Base-by-base conservation (phyloP, 1,140 invertebrate species). In the Drosophila ambigua region DNA sequence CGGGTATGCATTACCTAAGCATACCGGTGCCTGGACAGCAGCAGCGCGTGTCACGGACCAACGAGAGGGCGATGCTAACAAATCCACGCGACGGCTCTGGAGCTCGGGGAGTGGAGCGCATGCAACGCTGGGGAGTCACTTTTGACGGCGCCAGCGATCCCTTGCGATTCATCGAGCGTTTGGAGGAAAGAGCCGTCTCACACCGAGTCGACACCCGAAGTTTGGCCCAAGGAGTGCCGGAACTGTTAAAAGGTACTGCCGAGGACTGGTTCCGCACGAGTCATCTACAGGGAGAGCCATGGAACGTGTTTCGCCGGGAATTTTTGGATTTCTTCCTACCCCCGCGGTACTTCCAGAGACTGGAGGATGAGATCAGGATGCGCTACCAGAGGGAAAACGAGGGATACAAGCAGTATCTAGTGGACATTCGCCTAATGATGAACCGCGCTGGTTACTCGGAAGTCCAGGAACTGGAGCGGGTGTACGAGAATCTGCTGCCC, bases 301-400 rank as follows among this genome's bases (percentile, higher is more conserved):
- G n/a, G n/a, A 8, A 39, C 11, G 28, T 9, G 16, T 23, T 53
- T 20, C 16, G 20, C 9, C 9, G 8, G 5, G 39, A 54, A 1
- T 54, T 54, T 23, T 20, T 54, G 13, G 13, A 43, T 23, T 54
- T 54, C 13, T 54, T 26, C 20, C 23, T 41, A 11, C 52, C 52
- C 31, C 52, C 49, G 5, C 49, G 24, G 11, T 45, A 45, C 4
- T 45, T 45, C 5, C 44, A 45, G 15, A 6, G n/a, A 9, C 23
- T 50, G 11, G 23, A 54, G 23, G 52, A 54, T 11, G 52, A 54
- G 16, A 54, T 43, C 52, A 31, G 52, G 20, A 16, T 20, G 8
- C 35, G 20, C 8, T 13, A n/a, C 11, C 52, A 54, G 16, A 13
- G 23, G 20, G 31, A 11, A 23, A 35, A 16, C 5, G 13, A 54